These are phyloP conservation scores for Megalonaias nervosa DNA, from an alignment of 1,140 invertebrate species.

Conservation along the genomic window DNA sequence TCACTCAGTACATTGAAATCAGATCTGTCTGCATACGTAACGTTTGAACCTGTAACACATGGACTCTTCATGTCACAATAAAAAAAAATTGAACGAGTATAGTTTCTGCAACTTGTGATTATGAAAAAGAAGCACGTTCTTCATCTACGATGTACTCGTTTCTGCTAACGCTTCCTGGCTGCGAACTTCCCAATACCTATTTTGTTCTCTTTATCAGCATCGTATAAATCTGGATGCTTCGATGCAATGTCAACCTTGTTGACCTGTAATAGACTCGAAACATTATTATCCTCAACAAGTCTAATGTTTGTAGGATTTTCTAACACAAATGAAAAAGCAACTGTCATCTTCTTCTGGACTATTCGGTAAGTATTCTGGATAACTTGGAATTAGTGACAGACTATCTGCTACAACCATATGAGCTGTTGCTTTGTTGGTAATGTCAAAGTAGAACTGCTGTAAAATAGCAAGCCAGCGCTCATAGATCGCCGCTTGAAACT, in stretches of 20 bases:
- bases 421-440: conserved; percentile 4
- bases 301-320: neutral
- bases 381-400: neutral
- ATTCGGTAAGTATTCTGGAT: neutral
- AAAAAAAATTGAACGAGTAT: neutral
- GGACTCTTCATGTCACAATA: neutral
- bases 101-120: too few relatives aligned
- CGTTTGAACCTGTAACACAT: neutral
- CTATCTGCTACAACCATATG: neutral
- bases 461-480: conserved; percentile 29
- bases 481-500: conserved; percentile 18
- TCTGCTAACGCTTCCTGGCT: too few relatives aligned
- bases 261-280: neutral
- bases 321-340: neutral
- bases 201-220: too few relatives aligned
- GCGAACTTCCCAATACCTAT: too few relatives aligned
- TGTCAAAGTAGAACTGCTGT: conserved; percentile 8
- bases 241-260: neutral
- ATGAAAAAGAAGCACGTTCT: too few relatives aligned
- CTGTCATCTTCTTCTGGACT: neutral
- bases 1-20: neutral
- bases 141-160: too few relatives aligned
- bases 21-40: neutral
- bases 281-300: neutral
- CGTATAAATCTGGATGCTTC: neutral